phyloP scores from a whole-genome alignment of 2,888 invertebrate genomes.

The Eurytoma adleriae region DNA sequence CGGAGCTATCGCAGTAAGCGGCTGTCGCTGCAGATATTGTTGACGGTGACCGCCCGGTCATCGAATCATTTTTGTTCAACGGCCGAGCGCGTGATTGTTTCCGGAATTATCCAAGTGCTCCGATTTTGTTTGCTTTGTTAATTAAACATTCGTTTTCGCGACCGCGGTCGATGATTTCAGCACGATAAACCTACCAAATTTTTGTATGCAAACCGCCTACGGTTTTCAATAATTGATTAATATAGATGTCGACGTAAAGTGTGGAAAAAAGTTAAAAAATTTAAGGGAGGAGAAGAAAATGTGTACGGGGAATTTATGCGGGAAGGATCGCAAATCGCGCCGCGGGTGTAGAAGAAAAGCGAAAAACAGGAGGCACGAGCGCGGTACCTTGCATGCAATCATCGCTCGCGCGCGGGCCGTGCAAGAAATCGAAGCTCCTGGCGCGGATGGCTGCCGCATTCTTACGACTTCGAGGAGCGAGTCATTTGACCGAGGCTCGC shows the following conservation, averaged over 20 bases:
- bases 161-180: too few species aligned
- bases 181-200: too few species aligned
- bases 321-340: not conserved
- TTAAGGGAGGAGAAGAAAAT: not conserved
- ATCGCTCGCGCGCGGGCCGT: conserved; percentile 7
- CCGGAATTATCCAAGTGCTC: too few species aligned
- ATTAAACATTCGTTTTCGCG: too few species aligned
- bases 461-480: not conserved
- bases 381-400: not conserved
- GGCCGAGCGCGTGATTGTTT: too few species aligned
- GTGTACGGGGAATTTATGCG: not conserved
- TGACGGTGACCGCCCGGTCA: too few species aligned
- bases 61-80: too few species aligned
- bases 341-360: not conserved
- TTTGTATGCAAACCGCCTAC: too few species aligned
- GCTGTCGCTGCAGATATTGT: not conserved
- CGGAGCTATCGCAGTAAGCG: not conserved
- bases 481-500: conserved; percentile 37
- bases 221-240: too few species aligned
- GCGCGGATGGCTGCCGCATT: conserved; percentile 25
- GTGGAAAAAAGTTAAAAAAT: too few species aligned
- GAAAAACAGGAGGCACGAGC: not conserved
- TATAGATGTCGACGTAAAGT: too few species aligned
- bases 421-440: conserved; percentile 46
- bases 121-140: too few species aligned